Evolutionary conservation across 2,797 vertebrate species (phyloP).

Genomic region (Phalloptychus januarius): DNA sequence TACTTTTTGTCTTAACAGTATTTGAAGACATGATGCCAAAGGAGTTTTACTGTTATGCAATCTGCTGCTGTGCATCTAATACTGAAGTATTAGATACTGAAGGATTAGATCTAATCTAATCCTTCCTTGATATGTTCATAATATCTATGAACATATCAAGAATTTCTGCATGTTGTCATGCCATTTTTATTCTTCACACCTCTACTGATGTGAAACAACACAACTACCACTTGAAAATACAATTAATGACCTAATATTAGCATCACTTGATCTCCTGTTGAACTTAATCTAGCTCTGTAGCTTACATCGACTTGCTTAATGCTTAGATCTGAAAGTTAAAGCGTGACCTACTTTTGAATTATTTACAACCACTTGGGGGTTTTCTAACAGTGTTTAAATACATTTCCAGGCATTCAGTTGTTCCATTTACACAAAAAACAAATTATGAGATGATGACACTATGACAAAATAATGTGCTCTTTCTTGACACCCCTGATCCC

Average conservation of each 20-base stretch:
- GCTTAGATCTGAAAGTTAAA: not conserved
- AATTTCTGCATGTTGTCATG: not conserved
- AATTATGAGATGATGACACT: not conserved
- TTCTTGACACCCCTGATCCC: not conserved
- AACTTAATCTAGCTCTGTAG: not conserved
- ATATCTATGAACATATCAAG: not conserved
- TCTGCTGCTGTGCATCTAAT: not conserved
- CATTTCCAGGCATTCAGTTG: not conserved
- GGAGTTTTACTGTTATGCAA: not conserved
- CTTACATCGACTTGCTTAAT: not conserved
- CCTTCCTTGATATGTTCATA: too few species aligned
- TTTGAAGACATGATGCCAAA: not conserved
- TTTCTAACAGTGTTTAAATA: not conserved
- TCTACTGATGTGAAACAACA: not conserved
- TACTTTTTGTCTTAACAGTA: not conserved
- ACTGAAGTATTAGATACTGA: not conserved
- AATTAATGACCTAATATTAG: not conserved
- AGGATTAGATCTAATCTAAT: too few species aligned
- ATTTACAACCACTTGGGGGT: not conserved
- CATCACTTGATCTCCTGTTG: not conserved
- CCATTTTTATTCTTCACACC: not conserved
- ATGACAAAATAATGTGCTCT: not conserved
- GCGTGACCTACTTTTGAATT: not conserved
- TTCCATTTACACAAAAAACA: not conserved
- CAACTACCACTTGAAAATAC: not conserved